These are phyloP conservation scores for Apodemus agrarius DNA, from an alignment of 2,797 vertebrate species.

Conservation along the genomic window DNA sequence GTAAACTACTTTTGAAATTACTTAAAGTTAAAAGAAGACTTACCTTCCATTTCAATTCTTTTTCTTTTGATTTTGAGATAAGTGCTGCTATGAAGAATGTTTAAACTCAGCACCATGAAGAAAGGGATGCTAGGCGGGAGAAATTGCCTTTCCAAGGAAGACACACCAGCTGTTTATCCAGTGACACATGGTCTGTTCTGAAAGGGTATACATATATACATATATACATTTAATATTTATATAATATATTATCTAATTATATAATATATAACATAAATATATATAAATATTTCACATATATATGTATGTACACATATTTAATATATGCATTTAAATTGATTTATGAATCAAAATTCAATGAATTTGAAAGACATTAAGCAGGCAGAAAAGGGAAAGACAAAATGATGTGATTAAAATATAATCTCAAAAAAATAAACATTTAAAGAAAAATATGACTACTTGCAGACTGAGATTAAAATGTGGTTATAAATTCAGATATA, in stretches of 20 bases:
- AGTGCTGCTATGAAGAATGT: not conserved
- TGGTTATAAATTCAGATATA: not conserved
- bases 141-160: not conserved
- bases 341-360: not conserved
- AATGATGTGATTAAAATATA: not conserved
- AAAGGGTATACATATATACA: too few species aligned
- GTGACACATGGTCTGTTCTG: too few species aligned
- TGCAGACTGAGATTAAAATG: not conserved
- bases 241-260: too few species aligned
- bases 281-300: too few species aligned
- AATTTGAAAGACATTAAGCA: not conserved
- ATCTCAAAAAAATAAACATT: not conserved
- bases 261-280: too few species aligned
- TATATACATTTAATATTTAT: too few species aligned
- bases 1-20: not conserved
- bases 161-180: not conserved
- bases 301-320: not conserved
- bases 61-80: not conserved
- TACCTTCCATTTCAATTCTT: not conserved
- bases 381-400: fast-evolving
- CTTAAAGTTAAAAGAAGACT: not conserved
- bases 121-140: not conserved
- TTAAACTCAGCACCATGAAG: not conserved
- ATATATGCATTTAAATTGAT: not conserved
- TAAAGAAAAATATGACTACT: not conserved